Conservation (phyloP, 35 echinoderm and acorn worm species). For the Hemicentrotus pulcherrimus region DNA sequence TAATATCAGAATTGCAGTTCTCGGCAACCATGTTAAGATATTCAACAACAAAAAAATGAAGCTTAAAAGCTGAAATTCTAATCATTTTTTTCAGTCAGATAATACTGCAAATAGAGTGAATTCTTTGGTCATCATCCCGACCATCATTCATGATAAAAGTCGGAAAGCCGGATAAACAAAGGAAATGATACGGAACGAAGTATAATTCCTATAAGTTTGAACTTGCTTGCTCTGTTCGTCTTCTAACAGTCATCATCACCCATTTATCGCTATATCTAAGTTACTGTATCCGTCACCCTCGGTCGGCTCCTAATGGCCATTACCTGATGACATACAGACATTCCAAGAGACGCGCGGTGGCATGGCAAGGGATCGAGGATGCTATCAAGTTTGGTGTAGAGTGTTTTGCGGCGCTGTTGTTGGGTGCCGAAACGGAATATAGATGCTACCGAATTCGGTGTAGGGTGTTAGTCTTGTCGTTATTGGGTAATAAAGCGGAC, state of each 20-base stretch:
- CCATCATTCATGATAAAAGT: background rate
- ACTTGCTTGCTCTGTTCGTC: background rate
- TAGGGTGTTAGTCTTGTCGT: too few relatives aligned
- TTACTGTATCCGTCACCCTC: constrained; percentile 21
- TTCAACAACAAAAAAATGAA: background rate
- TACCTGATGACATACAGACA: constrained; percentile 23
- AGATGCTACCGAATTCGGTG: too few relatives aligned
- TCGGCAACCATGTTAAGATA: background rate
- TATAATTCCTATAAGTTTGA: background rate
- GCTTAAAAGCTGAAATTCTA: too few relatives aligned
- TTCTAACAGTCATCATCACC: background rate
- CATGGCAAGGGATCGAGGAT: background rate
- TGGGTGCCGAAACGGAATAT: too few relatives aligned
- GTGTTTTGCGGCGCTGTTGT: too few relatives aligned
- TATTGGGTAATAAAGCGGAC: too few relatives aligned
- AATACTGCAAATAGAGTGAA: too few relatives aligned
- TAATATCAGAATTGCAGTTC: background rate
- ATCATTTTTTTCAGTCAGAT: too few relatives aligned
- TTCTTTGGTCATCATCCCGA: too few relatives aligned
- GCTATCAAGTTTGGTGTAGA: too few relatives aligned
- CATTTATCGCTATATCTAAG: background rate
- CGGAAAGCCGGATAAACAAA: background rate
- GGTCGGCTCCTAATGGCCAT: constrained; percentile 23
- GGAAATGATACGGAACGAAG: background rate
- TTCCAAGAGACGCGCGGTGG: background rate